Percentiles rank a stretch among this genome's conserved stretches.
phyloP scores from a whole-genome alignment of 2,888 invertebrate species.

The Coremacera marginata region DNA sequence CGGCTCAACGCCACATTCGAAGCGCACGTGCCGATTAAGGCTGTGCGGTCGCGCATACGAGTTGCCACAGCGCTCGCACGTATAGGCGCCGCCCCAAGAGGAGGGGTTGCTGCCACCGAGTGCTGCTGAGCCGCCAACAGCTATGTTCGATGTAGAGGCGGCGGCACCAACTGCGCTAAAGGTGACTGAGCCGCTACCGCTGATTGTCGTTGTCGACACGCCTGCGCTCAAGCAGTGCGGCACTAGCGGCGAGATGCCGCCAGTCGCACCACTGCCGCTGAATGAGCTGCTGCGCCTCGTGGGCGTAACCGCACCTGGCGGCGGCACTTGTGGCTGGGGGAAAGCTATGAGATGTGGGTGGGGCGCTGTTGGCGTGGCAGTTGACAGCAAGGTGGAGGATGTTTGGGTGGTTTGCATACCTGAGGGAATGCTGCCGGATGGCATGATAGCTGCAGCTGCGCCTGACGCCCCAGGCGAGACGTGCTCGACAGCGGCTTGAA shows the following conservation, averaged over 20 bases:
- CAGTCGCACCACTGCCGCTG: conserved; percentile 45
- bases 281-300: conserved; percentile 60
- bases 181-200: conserved; percentile 41
- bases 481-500: conserved; percentile 32
- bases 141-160: conserved; percentile 32
- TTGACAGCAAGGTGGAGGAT: conserved; percentile 48
- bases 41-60: conserved; percentile 73
- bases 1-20: conserved; percentile 75
- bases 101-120: conserved; percentile 48
- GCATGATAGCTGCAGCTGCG: conserved; percentile 48
- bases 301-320: conserved; percentile 48
- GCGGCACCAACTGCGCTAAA: conserved; percentile 47
- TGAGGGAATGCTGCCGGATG: conserved; percentile 47
- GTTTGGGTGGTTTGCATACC: conserved; percentile 50
- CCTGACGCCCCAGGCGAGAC: conserved; percentile 35
- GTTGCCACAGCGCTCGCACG: conserved; percentile 73
- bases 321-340: conserved; percentile 44
- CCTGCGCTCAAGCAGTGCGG: conserved; percentile 44
- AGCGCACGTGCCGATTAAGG: conserved; percentile 73
- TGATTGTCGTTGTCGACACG: conserved; percentile 46
- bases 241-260: conserved; percentile 34
- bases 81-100: conserved; percentile 66
- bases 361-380: conserved; percentile 69
- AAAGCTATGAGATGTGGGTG: conserved; percentile 51
- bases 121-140: conserved; percentile 44